These are phyloP conservation scores for Drosophila burlai DNA, from an alignment of 1,140 invertebrate species.

Conservation along the genomic window DNA sequence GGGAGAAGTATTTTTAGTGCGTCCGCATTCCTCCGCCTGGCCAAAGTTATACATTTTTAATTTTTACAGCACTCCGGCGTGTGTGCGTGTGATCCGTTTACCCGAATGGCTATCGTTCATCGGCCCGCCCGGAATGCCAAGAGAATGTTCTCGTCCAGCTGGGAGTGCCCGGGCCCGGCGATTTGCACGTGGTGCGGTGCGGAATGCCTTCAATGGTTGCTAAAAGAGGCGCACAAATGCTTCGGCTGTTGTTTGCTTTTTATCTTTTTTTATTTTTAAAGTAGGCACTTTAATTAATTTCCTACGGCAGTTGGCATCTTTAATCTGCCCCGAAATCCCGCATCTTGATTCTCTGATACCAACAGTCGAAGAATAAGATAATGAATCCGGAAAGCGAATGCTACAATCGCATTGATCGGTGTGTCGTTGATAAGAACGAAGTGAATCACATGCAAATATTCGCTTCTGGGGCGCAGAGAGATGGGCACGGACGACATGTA, in stretches of 20 bases:
- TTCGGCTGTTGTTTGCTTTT: background rate
- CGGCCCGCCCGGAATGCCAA: background rate
- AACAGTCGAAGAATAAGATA: too few species aligned
- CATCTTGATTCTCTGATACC: background rate
- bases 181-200: conserved; percentile 32
- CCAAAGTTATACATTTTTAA: conserved; percentile 25
- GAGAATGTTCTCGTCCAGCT: conserved; percentile 7
- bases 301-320: background rate
- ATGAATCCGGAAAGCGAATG: background rate
- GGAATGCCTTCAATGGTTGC: background rate
- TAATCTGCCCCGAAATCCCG: background rate
- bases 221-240: background rate
- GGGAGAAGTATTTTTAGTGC: conserved; percentile 24
- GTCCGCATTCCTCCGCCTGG: conserved; percentile 19
- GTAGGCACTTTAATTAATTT: conserved; percentile 53
- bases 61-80: conserved; percentile 19
- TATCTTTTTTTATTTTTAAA: background rate
- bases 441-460: conserved; percentile 3
- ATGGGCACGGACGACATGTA: background rate
- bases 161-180: conserved; percentile 7
- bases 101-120: conserved; percentile 10
- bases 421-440: conserved; percentile 8
- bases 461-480: background rate
- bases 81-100: conserved; percentile 4
- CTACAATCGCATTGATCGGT: background rate